phyloP scores from a whole-genome alignment of 30 jellyfish, hydroid and myxozoan species.

The Aurelia aurita complex sp. Pacific region DNA sequence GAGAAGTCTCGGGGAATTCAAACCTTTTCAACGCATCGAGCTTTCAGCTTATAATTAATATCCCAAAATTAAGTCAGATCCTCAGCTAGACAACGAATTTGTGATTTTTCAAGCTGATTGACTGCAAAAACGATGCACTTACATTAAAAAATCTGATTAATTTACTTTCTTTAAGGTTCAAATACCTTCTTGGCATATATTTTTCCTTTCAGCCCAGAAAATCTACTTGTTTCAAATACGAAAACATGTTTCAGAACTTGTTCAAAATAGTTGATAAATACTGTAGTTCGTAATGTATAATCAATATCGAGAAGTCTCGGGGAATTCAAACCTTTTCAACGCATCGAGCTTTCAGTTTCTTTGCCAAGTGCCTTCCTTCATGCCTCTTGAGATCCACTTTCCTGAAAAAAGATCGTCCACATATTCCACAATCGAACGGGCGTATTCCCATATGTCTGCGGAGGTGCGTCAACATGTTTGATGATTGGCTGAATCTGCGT shows the following conservation, averaged over 20 bases:
- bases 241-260: too few species aligned
- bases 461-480: constrained; percentile 80
- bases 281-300: too few species aligned
- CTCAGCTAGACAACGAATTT: too few species aligned
- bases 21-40: constrained; percentile 18
- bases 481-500: constrained; percentile 76
- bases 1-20: not conserved
- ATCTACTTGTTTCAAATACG: too few species aligned
- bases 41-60: not conserved
- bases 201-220: too few species aligned
- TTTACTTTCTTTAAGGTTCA: too few species aligned
- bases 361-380: constrained; percentile 61
- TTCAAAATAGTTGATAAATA: too few species aligned
- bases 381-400: constrained; percentile 66
- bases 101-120: too few species aligned
- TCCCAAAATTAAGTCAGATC: too few species aligned
- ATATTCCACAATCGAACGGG: constrained; percentile 50
- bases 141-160: too few species aligned
- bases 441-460: constrained; percentile 75
- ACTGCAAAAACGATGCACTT: too few species aligned
- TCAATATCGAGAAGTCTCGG: not conserved
- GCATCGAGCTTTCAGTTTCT: constrained; percentile 33
- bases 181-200: too few species aligned
- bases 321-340: constrained; percentile 12
- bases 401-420: constrained; percentile 66